These are phyloP conservation scores for Polymixis lichenea DNA, from an alignment of 2,888 invertebrate species.

Conservation along the genomic window DNA sequence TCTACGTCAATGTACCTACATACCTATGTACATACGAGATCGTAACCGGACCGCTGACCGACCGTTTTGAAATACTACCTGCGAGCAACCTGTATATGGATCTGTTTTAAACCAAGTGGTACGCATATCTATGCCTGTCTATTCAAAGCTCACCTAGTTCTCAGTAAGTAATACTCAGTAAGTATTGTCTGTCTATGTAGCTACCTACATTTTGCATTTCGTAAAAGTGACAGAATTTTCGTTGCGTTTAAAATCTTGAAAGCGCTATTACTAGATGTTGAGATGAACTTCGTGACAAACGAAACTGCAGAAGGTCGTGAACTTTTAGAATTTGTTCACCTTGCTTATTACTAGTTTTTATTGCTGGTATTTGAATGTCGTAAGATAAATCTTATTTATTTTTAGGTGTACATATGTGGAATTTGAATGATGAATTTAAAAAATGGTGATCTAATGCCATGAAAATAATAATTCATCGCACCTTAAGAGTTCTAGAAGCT, in stretches of 20 bases:
- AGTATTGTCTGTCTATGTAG: slow-evolving; percentile 56
- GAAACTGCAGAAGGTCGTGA: slow-evolving; percentile 78
- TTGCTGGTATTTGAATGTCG: slow-evolving; percentile 58
- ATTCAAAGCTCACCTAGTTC: slow-evolving; percentile 78
- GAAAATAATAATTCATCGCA: background rate
- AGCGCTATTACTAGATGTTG: slow-evolving; percentile 57
- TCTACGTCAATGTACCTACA: background rate
- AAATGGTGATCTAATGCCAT: slow-evolving; percentile 18
- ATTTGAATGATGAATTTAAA: slow-evolving; percentile 4
- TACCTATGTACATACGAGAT: background rate
- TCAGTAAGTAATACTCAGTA: slow-evolving; percentile 67
- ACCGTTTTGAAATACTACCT: slow-evolving; percentile 69
- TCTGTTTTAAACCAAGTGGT: slow-evolving; percentile 62
- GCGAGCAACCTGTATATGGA: slow-evolving; percentile 55
- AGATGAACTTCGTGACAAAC: slow-evolving; percentile 76
- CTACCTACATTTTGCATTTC: slow-evolving; percentile 40
- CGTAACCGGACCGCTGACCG: slow-evolving; percentile 62
- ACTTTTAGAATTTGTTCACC: slow-evolving; percentile 81
- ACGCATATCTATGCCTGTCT: slow-evolving; percentile 46
- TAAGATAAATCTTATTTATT: slow-evolving; percentile 43
- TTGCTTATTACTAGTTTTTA: slow-evolving; percentile 72
- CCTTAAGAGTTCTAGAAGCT: background rate
- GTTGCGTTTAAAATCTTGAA: slow-evolving; percentile 43
- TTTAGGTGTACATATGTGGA: slow-evolving; percentile 15
- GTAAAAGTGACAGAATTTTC: slow-evolving; percentile 57